These are phyloP conservation scores for Eilema depressum DNA, from an alignment of 2,888 invertebrate genomes.

Conservation along the genomic window DNA sequence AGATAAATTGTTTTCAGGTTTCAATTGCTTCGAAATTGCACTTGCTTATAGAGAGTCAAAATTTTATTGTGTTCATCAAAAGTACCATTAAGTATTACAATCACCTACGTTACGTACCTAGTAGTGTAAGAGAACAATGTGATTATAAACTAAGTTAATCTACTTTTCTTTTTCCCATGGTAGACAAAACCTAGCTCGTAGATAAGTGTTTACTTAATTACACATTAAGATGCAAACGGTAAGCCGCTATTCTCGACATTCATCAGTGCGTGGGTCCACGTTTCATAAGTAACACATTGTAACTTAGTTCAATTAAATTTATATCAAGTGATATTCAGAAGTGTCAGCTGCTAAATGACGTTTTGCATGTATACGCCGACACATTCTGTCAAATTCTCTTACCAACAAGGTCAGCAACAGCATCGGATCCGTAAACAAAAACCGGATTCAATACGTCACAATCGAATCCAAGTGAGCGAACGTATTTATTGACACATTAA, in stretches of 20 bases:
- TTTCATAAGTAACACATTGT: conserved; percentile 23
- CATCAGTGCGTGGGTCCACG: conserved; percentile 25
- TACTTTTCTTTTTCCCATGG: conserved; percentile 33
- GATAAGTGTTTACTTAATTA: conserved; percentile 32
- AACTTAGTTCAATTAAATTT: conserved; percentile 20
- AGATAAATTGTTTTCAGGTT: too few species aligned
- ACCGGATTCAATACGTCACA: conserved; percentile 76
- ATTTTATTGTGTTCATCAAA: not conserved
- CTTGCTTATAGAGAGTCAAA: not conserved
- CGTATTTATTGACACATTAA: conserved; percentile 65
- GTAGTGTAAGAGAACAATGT: not conserved
- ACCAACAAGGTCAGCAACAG: conserved; percentile 77
- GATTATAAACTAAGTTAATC: conserved; percentile 27
- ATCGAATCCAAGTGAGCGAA: conserved; percentile 70
- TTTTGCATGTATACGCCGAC: conserved; percentile 38
- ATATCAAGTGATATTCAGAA: conserved; percentile 25
- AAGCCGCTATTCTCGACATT: conserved; percentile 29
- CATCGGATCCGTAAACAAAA: conserved; percentile 76
- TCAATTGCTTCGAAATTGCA: too few species aligned
- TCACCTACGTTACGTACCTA: not conserved
- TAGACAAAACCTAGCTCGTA: conserved; percentile 29
- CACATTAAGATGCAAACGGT: conserved; percentile 43
- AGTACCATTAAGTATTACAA: not conserved
- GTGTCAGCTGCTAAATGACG: conserved; percentile 36
- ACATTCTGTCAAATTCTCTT: conserved; percentile 61